phyloP scores from a whole-genome alignment of 2,888 invertebrate genomes.

The Teleiodes luculella region DNA sequence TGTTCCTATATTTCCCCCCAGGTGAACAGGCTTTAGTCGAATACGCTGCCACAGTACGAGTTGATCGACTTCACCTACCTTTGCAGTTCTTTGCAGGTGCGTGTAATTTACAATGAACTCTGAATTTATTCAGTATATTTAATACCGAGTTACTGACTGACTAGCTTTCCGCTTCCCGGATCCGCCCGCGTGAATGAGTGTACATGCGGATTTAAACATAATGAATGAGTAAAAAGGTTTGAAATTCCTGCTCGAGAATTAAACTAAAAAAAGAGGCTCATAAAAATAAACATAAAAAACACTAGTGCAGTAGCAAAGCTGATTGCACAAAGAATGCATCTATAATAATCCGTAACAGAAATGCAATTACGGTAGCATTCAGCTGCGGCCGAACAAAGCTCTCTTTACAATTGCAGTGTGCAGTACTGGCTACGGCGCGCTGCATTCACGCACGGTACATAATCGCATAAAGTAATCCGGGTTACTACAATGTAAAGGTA shows the following conservation, averaged over 20 bases:
- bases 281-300: not conserved
- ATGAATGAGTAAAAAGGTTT: too few relatives aligned
- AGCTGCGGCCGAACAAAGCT: not conserved
- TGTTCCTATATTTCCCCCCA: too few relatives aligned
- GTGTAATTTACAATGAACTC: too few relatives aligned
- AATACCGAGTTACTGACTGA: too few relatives aligned
- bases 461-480: not conserved
- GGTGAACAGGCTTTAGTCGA: too few relatives aligned
- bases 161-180: too few relatives aligned
- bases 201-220: too few relatives aligned
- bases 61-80: too few relatives aligned
- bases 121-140: too few relatives aligned
- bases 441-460: not conserved
- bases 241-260: not conserved
- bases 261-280: not conserved
- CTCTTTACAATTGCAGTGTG: not conserved
- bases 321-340: not conserved
- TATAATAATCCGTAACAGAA: not conserved
- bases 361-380: slow-evolving; percentile 1
- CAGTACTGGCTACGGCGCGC: not conserved
- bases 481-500: not conserved
- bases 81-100: too few relatives aligned
- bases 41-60: too few relatives aligned
- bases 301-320: not conserved
- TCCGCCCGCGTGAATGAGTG: too few relatives aligned